Conservation (phyloP, 2,797 vertebrate species). For the Crenuchus spilurus region DNA sequence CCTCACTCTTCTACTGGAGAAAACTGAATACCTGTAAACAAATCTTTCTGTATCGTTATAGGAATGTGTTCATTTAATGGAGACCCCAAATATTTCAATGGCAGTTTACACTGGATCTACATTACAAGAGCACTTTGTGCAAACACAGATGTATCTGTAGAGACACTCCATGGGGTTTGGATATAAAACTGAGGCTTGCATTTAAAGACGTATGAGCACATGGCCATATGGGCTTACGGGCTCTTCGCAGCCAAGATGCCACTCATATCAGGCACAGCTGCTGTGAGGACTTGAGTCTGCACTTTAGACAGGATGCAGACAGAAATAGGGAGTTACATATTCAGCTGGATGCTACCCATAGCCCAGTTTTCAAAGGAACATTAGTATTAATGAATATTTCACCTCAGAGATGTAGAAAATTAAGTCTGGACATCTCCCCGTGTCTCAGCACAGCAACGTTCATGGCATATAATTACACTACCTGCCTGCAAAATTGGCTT, state of each 20-base stretch:
- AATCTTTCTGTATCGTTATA: too few species aligned
- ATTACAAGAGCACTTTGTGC: too few species aligned
- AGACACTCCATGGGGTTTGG: background rate
- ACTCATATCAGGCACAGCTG: constrained; percentile 11
- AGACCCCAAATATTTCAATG: too few species aligned
- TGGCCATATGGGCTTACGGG: constrained; percentile 26
- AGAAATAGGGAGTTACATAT: constrained; percentile 10
- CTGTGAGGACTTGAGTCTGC: constrained; percentile 20
- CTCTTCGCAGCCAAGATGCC: constrained; percentile 32
- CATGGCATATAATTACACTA: constrained; percentile 71
- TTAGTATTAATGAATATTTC: constrained; percentile 26
- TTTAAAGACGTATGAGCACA: constrained; percentile 16
- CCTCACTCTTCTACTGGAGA: too few species aligned
- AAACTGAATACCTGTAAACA: too few species aligned
- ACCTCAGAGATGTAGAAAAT: constrained; percentile 36
- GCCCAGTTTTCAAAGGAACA: constrained; percentile 7
- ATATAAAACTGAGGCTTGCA: background rate
- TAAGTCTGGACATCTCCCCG: constrained; percentile 37
- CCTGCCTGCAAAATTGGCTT: constrained; percentile 56
- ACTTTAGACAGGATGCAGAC: background rate
- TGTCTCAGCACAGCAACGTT: constrained; percentile 44
- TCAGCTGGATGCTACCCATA: constrained; percentile 30
- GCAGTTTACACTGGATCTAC: too few species aligned
- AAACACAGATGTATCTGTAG: too few species aligned
- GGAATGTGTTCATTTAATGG: too few species aligned